Evolutionary conservation across 2,113 vertebrate species (phyloP).

Genomic region (Tinamus guttatus): DNA sequence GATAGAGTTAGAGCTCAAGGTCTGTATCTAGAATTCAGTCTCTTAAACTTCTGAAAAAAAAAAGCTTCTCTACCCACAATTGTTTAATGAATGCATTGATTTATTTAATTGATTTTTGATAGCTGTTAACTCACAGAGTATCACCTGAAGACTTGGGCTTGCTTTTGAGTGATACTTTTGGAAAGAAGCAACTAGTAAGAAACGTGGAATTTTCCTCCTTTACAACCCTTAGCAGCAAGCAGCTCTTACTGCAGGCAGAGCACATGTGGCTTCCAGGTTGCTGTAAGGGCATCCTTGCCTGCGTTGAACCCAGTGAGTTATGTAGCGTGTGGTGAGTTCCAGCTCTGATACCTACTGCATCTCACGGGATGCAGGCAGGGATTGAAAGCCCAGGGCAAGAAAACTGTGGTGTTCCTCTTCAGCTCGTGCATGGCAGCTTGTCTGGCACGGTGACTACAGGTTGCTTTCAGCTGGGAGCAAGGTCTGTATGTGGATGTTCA

Average conservation of each 20-base stretch:
- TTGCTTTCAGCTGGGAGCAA: not conserved
- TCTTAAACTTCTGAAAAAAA: not conserved
- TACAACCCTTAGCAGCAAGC: not conserved
- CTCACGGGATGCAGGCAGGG: rapidly evolving
- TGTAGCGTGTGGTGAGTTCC: not conserved
- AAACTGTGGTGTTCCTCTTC: not conserved
- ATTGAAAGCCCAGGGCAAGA: not conserved
- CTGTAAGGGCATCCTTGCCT: not conserved
- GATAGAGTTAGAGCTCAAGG: not conserved
- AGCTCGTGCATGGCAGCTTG: not conserved
- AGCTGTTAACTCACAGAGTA: not conserved
- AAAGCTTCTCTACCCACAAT: not conserved
- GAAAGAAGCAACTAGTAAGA: not conserved
- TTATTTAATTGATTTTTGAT: not conserved
- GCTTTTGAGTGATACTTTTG: not conserved
- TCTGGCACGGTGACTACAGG: not conserved
- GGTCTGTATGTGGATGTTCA: not conserved
- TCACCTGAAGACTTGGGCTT: not conserved
- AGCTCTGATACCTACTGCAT: not conserved
- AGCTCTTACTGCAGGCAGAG: constrained; percentile 9
- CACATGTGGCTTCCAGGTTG: constrained; percentile 42
- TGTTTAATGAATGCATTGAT: not conserved
- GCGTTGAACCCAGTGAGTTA: not conserved
- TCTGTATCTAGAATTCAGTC: not conserved
- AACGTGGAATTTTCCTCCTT: constrained; percentile 29